Base-by-base conservation (phyloP, 2,113 vertebrate genomes). In the Pachyramphus minor region DNA sequence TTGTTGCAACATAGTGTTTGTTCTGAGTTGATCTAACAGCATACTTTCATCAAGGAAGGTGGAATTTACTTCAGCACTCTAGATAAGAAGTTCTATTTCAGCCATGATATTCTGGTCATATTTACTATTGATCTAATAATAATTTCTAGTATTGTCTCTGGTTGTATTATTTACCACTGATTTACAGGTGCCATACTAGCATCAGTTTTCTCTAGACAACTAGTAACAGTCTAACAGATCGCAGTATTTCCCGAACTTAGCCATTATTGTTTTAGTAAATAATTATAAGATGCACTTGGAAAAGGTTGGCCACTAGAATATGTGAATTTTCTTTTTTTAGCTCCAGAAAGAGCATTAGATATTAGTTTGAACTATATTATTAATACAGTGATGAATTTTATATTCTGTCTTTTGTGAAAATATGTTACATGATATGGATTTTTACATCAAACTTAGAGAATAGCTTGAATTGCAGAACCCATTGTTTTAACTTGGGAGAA, bases 321-420 rank as follows among this genome's bases (percentile, higher is more conserved):
- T 4, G 5, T 21, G 5, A 2, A 31, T 63, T 86, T 89, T 86
- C 18, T 56, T 75, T 63, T 52, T 47, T 69, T 12, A 42, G 35
- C 11, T 62, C 7, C 8, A 58, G 22, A 62, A 74, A 49, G 2
- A 63, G 1, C 12, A 45, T n/a, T 49, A 39, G 11, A 60, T n/a
- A 66, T 30, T 56, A 64, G 3, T 53, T 74, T 78, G 11, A 87
- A 35, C 8, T 58, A 16, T 33, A 15, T 19, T 2, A 1, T 49
- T 71, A 56, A 52, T 47, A 35, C 1, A 53, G 11, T 7, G 13
- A 56, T 35, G 2, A 74, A 35, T 81, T 69, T 68, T 56, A 9
- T 19, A 56, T 24, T 74, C 8, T 49, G 6, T 18, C 2, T 52
- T 73, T 60, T 33, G 5, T 0, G 0, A 62, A 59, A 44, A 5